Evolutionary conservation across 2,113 vertebrate species (phyloP), one percentile per base, ranked within the genome.

Genomic region (Leiothrix lutea): DNA sequence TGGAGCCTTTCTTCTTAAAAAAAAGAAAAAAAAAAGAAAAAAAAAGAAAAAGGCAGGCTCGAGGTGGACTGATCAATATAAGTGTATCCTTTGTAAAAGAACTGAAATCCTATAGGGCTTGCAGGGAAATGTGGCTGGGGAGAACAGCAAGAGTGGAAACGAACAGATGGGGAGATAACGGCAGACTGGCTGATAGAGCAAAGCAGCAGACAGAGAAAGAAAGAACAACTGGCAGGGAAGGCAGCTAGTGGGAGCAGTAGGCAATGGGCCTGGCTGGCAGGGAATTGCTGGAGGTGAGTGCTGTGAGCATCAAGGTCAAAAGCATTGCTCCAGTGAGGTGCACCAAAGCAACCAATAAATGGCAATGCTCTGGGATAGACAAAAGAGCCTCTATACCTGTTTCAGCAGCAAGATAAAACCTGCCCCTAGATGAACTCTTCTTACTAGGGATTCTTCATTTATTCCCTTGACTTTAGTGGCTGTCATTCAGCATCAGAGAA

Each of bases 171-270:
- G 62, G 57, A 95, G 62, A 90, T 72, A 91, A 96, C 3, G 0
- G 70, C 80, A 95, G 90, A 67, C 60, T 56, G 90, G 73, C 64
- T 96, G 95, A 86, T 1, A 1, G 84, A 92, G 72, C 45, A 79
- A 73, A 56, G 84, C 84, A 84, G 69, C 81, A 74, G 38, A 69
- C 18, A 82, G 36, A 82, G 36, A 19, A 53, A 89, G 80, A 69
- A 92, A 72, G 92, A 95, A 95, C 87, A 91, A 95, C 95, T 95
- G 78, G 48, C 66, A 56, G 73, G 71, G 45, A 54, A 91, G 25
- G 40, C 69, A 89, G 93, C 42, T 62, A 79, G 51, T 60, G 31
- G 57, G 53, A 95, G 64, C 60, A 89, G 56, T 8, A 54, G 1
- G 78, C 47, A 69, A 40, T 33, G 61, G 71, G 42, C 73, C 48